phyloP scores from a whole-genome alignment of 1,140 invertebrate species.

The Ephestia elutella region DNA sequence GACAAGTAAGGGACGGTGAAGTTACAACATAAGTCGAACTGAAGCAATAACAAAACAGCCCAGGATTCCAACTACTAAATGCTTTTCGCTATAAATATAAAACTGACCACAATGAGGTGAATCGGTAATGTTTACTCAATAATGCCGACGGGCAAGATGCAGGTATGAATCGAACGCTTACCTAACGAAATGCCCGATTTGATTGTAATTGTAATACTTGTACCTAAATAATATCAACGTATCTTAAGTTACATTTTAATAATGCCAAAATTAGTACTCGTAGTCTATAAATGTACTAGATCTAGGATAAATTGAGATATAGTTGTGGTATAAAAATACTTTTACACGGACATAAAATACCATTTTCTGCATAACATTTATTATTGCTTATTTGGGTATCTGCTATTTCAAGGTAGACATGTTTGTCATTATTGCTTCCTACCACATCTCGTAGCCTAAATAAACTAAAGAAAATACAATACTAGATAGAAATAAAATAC shows the following conservation, averaged over 20 bases:
- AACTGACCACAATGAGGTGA: conserved; percentile 67
- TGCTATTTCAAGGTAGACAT: conserved; percentile 21
- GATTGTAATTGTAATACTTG: conserved; percentile 23
- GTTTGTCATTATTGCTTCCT: conserved; percentile 56
- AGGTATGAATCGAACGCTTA: conserved; percentile 14
- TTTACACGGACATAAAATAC: not conserved
- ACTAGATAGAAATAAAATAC: conserved; percentile 59
- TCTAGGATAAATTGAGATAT: conserved; percentile 7
- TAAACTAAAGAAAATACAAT: conserved; percentile 39
- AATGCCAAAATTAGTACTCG: conserved; percentile 25
- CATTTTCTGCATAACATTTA: conserved; percentile 1
- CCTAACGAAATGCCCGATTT: conserved; percentile 33
- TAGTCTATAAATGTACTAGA: not conserved
- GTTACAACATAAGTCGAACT: conserved; percentile 45
- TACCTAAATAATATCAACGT: conserved; percentile 29
- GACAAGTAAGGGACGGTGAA: conserved; percentile 67
- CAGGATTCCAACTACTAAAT: conserved; percentile 48
- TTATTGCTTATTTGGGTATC: conserved; percentile 14
- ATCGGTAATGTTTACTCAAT: conserved; percentile 36
- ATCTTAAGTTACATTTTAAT: conserved; percentile 31
- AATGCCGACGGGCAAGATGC: conserved; percentile 41
- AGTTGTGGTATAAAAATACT: conserved; percentile 4
- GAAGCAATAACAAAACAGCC: conserved; percentile 58
- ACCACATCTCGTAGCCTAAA: conserved; percentile 29
- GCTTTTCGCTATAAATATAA: conserved; percentile 50